Conservation (phyloP, 2,888 invertebrate genomes). For the Mythimna albipuncta region DNA sequence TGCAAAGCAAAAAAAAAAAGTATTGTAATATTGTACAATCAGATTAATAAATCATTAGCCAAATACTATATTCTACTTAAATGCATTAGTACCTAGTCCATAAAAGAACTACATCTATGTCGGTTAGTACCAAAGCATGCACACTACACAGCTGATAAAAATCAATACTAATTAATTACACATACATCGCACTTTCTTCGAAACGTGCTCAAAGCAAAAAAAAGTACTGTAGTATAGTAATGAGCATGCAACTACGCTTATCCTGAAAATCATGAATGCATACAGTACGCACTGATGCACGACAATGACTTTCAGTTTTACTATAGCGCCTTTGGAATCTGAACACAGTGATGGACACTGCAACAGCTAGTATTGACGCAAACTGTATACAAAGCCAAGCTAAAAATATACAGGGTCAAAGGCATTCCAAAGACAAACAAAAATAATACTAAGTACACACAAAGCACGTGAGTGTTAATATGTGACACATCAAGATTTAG, state of each 20-base stretch:
- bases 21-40: no score
- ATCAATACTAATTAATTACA: slow-evolving; percentile 53
- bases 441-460: slow-evolving; percentile 24
- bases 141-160: slow-evolving; percentile 44
- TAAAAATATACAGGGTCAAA: slow-evolving; percentile 50
- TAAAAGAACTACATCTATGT: slow-evolving; percentile 16
- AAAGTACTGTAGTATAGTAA: slow-evolving; percentile 26
- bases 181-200: slow-evolving; percentile 63
- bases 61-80: background rate
- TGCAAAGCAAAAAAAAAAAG: no score
- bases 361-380: slow-evolving; percentile 87
- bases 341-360: slow-evolving; percentile 77
- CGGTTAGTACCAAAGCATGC: slow-evolving; percentile 25
- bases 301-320: slow-evolving; percentile 78
- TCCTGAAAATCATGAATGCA: slow-evolving; percentile 78
- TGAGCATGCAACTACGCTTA: slow-evolving; percentile 68
- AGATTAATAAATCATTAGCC: no score
- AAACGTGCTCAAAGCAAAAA: slow-evolving; percentile 44
- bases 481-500: slow-evolving; percentile 5
- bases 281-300: slow-evolving; percentile 69
- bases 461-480: slow-evolving; percentile 6
- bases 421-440: slow-evolving; percentile 39
- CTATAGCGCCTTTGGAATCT: slow-evolving; percentile 88
- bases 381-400: slow-evolving; percentile 38
- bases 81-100: background rate